Base-by-base conservation (phyloP, 1,140 invertebrate species). In the Brachionus rubens region DNA sequence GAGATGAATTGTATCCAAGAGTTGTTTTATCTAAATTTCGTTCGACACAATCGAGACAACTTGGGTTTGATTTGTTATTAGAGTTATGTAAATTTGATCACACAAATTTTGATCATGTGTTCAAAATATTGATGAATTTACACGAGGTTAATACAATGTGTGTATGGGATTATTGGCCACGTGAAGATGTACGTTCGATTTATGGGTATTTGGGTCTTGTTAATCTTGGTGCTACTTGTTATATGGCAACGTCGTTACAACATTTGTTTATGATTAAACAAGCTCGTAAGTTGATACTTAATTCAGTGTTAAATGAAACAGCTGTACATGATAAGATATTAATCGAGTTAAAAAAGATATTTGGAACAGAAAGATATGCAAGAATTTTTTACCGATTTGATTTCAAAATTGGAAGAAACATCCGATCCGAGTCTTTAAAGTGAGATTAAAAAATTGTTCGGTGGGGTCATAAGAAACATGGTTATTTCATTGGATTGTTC, bases 351-450 rank as follows among this genome's bases (percentile, higher is more conserved):
- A 92, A 96, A 84, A 86, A 91, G 75, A 96, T 96, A 93, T 96
- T 97, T 85, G 93, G 94, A 97, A 83, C 94, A 96, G 82, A 96
- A 96, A 82, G 94, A 97, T 81, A 97, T 97, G 94, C 93, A 93
- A 0, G 94, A 97, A 84, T 96, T 96, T 85, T 96, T 96, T 80
- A 96, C 94, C 47, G 93, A 97, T 85, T 88, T 96, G 0, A 93
- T 97, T 7, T 93, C 91, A 5, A 97, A 96, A 82, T 82, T 96
- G 1, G 94, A 97, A 84, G 94, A 96, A 84, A 96, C 96, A 92
- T 92, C 92, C 0, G 75, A 78, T 36, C 77, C 62, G 40, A 81
- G 81, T 24, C 79, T 86, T 50, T 95, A 95, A 85, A 90, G 90
- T 70, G 85, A 95, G 46, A 91, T 96, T 0, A 96, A 96, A 82